Percentiles rank a stretch among this genome's conserved stretches.
Evolutionary conservation across 2,888 invertebrate species (phyloP).

Genomic region (Acrobasis repandana): DNA sequence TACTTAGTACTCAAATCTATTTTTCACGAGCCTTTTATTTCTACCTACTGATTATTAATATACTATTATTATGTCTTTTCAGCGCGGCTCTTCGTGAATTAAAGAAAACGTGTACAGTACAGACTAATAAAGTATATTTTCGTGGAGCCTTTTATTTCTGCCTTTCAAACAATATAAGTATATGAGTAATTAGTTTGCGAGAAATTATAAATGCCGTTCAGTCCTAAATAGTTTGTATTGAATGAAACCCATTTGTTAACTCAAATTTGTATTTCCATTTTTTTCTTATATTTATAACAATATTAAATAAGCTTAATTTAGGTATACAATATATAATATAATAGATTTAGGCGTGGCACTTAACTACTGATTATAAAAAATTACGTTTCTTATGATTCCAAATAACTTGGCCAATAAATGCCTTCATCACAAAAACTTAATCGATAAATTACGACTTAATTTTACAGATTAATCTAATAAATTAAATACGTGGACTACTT

Average conservation of each 20-base stretch:
- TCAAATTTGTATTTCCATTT: slow-evolving; percentile 69
- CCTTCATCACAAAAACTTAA: slow-evolving; percentile 70
- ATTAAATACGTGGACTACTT: slow-evolving; percentile 51
- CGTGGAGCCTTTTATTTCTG: no score
- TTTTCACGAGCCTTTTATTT: no score
- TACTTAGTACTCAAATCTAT: no score
- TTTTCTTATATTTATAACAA: slow-evolving; percentile 69
- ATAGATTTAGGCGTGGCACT: slow-evolving; percentile 76
- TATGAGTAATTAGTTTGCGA: no score
- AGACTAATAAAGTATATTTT: no score
- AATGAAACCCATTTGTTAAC: slow-evolving; percentile 42
- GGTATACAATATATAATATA: slow-evolving; percentile 61
- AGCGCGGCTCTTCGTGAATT: no score
- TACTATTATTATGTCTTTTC: no score
- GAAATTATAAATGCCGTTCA: not conserved
- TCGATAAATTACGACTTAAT: slow-evolving; percentile 41
- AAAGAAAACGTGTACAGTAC: no score
- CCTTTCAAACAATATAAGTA: no score
- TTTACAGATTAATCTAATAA: slow-evolving; percentile 39
- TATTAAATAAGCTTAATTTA: slow-evolving; percentile 75
- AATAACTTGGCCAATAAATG: slow-evolving; percentile 77
- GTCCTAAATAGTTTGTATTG: slow-evolving; percentile 17
- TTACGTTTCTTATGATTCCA: slow-evolving; percentile 65
- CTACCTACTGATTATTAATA: no score
- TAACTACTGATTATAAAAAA: slow-evolving; percentile 74